Base-by-base conservation (phyloP, 2,113 vertebrate species). In the Megaceryle maxima region DNA sequence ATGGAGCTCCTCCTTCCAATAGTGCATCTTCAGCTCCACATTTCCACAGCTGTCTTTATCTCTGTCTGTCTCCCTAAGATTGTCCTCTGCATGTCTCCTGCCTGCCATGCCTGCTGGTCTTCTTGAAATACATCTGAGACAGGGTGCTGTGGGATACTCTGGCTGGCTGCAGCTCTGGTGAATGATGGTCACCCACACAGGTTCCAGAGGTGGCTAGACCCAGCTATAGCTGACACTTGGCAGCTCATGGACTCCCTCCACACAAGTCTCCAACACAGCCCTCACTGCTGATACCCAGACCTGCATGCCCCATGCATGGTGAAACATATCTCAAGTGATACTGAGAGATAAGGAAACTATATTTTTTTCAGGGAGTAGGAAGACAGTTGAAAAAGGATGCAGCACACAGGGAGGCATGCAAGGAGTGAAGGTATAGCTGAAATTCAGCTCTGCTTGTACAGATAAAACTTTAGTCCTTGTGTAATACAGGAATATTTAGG, bases 321-420 rank as follows among this genome's bases (percentile, higher is more conserved):
- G 28, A 73, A 76, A 48, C 24, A 3, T 16, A 29, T 39, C 26
- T 80, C 43, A 53, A 66, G n/a, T 48, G 82, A 84, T 39, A 41
- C 51, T 44, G 60, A 75, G 60, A 87, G 43, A 79, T 68, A 76
- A 77, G 48, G 28, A 59, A 90, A 67, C 5, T 11, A 20, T 4
- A 37, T 82, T 67, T 84, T 94, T 63, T 90, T 60, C 37, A 68
- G 25, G 5, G 25, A 83, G 48, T 19, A 9, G 28, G 33, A 53
- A 72, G 19, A 31, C 12, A 75, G 31, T 29, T 48, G 43, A 11
- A 74, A 92, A 59, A 17, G 31, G 79, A 60, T 79, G 62, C 31
- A 83, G n/a, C 39, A 55, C 0, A 0, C 16, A 48, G 43, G 78
- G 70, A 63, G 26, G 26, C 14, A 41, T 72, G 46, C 0, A 0